Percentiles rank a stretch among this genome's conserved stretches.
Evolutionary conservation across 2,797 vertebrate species (phyloP).

Genomic region (Oophaga sylvatica): DNA sequence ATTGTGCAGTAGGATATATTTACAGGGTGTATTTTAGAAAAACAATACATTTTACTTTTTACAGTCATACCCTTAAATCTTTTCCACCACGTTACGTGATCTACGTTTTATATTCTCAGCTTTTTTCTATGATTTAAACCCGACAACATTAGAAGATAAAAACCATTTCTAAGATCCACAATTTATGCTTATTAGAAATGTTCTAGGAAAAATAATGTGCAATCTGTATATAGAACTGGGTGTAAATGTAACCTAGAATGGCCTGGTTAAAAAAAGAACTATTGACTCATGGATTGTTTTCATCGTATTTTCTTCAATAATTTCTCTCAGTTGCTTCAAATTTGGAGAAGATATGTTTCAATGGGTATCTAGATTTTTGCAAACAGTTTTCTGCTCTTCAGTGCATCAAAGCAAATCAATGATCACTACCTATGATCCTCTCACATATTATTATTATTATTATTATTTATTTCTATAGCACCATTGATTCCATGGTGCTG

Average conservation of each 20-base stretch:
- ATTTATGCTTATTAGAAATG: background rate
- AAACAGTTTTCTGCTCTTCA: too few species aligned
- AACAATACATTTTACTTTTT: slow-evolving; percentile 41
- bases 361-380: background rate
- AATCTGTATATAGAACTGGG: background rate
- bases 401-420: too few species aligned
- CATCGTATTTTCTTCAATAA: background rate
- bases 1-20: slow-evolving; percentile 36
- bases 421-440: too few species aligned
- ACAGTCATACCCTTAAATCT: background rate
- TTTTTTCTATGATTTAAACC: slow-evolving; percentile 3
- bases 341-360: background rate
- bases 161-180: background rate
- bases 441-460: too few species aligned
- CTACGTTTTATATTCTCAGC: background rate
- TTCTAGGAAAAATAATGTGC: background rate
- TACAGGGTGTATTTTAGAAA: slow-evolving; percentile 43
- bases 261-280: background rate
- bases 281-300: too few species aligned
- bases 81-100: background rate
- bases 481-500: too few species aligned
- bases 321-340: background rate
- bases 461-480: too few species aligned
- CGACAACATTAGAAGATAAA: background rate
- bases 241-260: background rate